Percentiles rank a stretch among this genome's conserved stretches.
These are phyloP conservation scores for Prionailurus bengalensis DNA, from an alignment of 2,113 vertebrate genomes.

Conservation along the genomic window DNA sequence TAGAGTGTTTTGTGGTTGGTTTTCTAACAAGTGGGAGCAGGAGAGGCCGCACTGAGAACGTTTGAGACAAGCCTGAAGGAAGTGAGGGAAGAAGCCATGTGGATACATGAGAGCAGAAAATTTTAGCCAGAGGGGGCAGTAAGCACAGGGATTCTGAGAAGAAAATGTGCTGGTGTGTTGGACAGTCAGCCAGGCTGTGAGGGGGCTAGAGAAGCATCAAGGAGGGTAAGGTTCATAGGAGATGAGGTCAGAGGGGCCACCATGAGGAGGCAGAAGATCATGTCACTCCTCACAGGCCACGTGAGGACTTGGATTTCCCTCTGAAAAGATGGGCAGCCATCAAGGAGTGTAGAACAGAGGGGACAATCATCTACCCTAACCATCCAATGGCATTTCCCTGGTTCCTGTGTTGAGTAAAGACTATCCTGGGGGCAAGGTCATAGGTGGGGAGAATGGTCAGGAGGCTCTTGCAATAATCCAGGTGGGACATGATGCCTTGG, in stretches of 20 bases:
- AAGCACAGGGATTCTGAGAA: not conserved
- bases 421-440: not conserved
- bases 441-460: not conserved
- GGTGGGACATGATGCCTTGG: not conserved
- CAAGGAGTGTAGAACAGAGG: not conserved
- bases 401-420: not conserved
- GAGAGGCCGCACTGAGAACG: not conserved
- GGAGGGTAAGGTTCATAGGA: too few species aligned
- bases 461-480: not conserved
- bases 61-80: not conserved
- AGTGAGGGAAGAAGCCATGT: not conserved
- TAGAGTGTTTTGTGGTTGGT: not conserved
- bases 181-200: not conserved
- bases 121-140: not conserved
- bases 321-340: not conserved
- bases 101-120: not conserved
- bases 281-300: not conserved
- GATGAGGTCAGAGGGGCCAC: not conserved
- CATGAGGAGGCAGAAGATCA: not conserved
- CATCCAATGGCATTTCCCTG: not conserved
- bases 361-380: not conserved
- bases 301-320: not conserved
- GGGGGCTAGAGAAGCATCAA: not conserved
- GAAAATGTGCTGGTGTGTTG: not conserved
- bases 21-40: not conserved